Conservation (phyloP, 2,797 vertebrate species). For the Odontamblyopus rebecca region DNA sequence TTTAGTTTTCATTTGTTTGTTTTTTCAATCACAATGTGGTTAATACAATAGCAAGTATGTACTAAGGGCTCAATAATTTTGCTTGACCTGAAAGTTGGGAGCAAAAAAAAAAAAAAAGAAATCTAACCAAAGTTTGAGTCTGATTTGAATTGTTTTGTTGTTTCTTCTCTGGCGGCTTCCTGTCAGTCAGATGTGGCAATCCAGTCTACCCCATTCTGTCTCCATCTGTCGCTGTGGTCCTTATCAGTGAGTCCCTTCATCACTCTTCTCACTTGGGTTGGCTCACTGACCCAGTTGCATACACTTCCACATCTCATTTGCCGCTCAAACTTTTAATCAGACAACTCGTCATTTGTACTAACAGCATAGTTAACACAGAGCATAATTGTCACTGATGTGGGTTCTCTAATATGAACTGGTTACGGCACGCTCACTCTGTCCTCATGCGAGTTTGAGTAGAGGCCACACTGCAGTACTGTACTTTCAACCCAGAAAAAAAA, state of each 20-base stretch:
- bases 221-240: not conserved
- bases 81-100: not conserved
- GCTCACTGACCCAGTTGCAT: conserved; percentile 34
- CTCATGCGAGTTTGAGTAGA: too few species aligned
- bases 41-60: too few species aligned
- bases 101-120: too few species aligned
- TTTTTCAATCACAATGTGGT: too few species aligned
- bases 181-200: not conserved
- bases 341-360: conserved; percentile 3
- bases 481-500: too few species aligned
- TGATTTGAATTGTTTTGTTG: not conserved
- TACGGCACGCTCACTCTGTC: too few species aligned
- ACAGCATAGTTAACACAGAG: conserved; percentile 1
- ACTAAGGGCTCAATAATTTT: not conserved
- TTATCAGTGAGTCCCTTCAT: not conserved
- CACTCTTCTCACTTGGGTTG: not conserved
- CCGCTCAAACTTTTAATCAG: conserved; percentile 22
- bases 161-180: not conserved
- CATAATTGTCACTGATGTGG: not conserved
- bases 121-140: not conserved
- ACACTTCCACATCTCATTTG: conserved; percentile 4
- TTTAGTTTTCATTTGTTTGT: too few species aligned
- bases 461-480: too few species aligned
- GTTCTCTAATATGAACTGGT: not conserved
- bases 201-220: not conserved